These are phyloP conservation scores for Leptinotarsa defecta DNA, from an alignment of 1,140 invertebrate species.

Conservation along the genomic window DNA sequence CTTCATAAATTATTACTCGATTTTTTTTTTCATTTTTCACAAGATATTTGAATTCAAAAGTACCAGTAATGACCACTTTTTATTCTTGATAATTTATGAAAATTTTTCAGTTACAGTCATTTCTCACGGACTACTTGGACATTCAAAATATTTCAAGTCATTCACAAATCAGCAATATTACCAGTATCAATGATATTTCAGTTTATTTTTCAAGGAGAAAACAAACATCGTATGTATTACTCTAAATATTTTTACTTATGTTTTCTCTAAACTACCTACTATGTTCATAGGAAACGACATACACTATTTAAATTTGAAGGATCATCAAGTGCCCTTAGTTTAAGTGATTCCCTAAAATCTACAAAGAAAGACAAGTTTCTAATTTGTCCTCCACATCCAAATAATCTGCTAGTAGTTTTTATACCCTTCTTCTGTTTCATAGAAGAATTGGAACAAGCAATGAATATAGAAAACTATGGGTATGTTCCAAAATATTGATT, in stretches of 20 bases:
- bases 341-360: slow-evolving; percentile 67
- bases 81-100: not conserved
- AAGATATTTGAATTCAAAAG: too few species aligned
- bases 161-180: slow-evolving; percentile 62
- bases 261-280: not conserved
- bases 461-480: slow-evolving; percentile 60
- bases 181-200: slow-evolving; percentile 67
- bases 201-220: slow-evolving; percentile 70
- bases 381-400: slow-evolving; percentile 74
- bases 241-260: slow-evolving; percentile 34
- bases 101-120: slow-evolving; percentile 70
- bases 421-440: slow-evolving; percentile 76
- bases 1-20: too few species aligned
- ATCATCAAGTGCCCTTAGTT: slow-evolving; percentile 74
- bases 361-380: slow-evolving; percentile 60
- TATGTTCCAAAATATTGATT: not conserved
- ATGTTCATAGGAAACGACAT: slow-evolving; percentile 60
- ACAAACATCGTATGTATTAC: slow-evolving; percentile 60
- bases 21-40: too few species aligned
- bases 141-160: slow-evolving; percentile 72
- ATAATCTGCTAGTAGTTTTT: slow-evolving; percentile 78
- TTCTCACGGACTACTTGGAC: slow-evolving; percentile 83
- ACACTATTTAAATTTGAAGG: slow-evolving; percentile 80
- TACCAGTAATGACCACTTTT: too few species aligned
- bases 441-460: slow-evolving; percentile 73